These are phyloP conservation scores for Mylabris sibirica DNA, from an alignment of 2,888 invertebrate species.

Conservation along the genomic window DNA sequence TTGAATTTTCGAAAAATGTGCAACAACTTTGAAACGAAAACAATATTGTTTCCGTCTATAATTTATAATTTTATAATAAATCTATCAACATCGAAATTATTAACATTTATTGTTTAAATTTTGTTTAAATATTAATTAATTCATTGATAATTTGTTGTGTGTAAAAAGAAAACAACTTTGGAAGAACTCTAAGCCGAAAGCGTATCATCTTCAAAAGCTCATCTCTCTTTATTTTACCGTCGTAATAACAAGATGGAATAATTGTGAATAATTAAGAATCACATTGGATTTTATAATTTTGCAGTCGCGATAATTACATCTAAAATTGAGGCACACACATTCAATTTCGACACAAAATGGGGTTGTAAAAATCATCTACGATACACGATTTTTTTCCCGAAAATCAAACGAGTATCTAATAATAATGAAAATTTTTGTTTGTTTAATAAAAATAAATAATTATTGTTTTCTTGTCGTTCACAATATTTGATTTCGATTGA, in stretches of 20 bases:
- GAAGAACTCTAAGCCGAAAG: constrained; percentile 9
- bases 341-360: constrained; percentile 26
- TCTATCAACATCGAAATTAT: constrained; percentile 18
- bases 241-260: too few relatives aligned
- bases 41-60: neutral
- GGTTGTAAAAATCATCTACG: constrained; percentile 20
- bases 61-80: neutral
- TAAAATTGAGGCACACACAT: constrained; percentile 33
- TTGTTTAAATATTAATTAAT: neutral
- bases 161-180: neutral
- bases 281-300: constrained; percentile 30
- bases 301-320: neutral
- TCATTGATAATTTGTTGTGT: too few relatives aligned
- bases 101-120: neutral
- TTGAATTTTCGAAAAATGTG: constrained; percentile 26
- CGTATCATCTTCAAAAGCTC: constrained; percentile 9
- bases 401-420: constrained; percentile 10
- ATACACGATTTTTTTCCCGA: neutral
- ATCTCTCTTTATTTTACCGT: neutral
- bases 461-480: constrained; percentile 37
- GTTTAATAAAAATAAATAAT: constrained; percentile 27
- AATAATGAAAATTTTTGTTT: constrained; percentile 18
- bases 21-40: constrained; percentile 23
- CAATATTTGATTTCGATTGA: constrained; percentile 31
- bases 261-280: constrained; percentile 15